A percentile compares a stretch with the other conserved stretches of the same genome.
Evolutionary conservation across 2,797 vertebrate genomes (phyloP).

Genomic region (Pseudochirops cupreus): DNA sequence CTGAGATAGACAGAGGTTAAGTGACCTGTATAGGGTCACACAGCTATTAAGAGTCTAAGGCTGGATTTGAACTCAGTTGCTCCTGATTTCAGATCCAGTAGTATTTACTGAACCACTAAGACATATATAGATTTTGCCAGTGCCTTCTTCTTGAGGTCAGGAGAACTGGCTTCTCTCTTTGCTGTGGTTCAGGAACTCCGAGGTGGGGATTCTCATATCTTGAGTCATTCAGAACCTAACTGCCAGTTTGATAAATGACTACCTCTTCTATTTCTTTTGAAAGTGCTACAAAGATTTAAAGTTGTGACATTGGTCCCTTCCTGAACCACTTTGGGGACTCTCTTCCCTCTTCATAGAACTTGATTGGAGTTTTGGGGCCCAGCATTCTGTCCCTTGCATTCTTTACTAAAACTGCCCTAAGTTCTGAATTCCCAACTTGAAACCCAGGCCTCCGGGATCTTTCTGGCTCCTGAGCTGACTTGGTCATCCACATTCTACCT

Average conservation of each 20-base stretch:
- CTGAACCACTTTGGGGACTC: too few species aligned
- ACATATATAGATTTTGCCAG: background rate
- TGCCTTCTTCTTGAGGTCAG: background rate
- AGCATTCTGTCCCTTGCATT: too few species aligned
- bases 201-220: background rate
- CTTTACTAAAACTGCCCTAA: too few species aligned
- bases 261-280: background rate
- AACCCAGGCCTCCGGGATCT: background rate
- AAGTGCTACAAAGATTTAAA: background rate
- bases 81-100: background rate
- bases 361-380: too few species aligned
- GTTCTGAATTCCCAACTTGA: too few species aligned
- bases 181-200: background rate
- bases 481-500: background rate
- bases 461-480: background rate
- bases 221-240: background rate
- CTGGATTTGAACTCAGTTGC: background rate
- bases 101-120: background rate
- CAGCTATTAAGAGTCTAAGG: background rate
- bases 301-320: background rate
- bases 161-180: background rate
- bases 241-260: background rate
- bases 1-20: background rate
- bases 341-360: too few species aligned
- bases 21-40: background rate